Evolutionary conservation across 1,140 invertebrate species (phyloP).

Genomic region (Pantala flavescens): DNA sequence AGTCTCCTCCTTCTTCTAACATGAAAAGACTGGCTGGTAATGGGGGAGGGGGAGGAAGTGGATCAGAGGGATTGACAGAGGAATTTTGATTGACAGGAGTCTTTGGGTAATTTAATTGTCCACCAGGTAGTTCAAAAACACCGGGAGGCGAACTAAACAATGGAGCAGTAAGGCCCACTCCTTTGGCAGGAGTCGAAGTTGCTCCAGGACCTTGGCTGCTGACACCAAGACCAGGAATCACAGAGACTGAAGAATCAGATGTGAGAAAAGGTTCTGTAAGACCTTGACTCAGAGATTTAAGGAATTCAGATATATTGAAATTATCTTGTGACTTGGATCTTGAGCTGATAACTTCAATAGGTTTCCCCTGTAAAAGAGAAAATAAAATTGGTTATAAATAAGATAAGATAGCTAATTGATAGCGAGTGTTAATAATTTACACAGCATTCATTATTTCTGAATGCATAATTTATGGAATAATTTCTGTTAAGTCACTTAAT

Average conservation of each 20-base stretch:
- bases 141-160: background rate
- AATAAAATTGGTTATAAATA: background rate
- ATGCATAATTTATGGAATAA: no score
- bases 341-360: background rate
- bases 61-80: background rate
- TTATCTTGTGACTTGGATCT: background rate
- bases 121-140: background rate
- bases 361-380: background rate
- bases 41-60: background rate
- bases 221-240: background rate
- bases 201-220: background rate
- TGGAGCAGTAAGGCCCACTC: background rate
- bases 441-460: no score
- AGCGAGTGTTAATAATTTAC: no score
- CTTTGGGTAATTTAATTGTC: background rate
- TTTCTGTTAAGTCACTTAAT: no score
- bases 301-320: background rate
- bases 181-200: background rate
- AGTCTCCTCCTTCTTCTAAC: background rate
- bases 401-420: no score
- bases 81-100: background rate
- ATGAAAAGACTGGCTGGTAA: background rate
- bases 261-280: background rate
- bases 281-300: background rate
- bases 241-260: background rate